Base-by-base conservation (phyloP, 1,140 invertebrate genomes). In the Pseudomyrmex cubaensis region DNA sequence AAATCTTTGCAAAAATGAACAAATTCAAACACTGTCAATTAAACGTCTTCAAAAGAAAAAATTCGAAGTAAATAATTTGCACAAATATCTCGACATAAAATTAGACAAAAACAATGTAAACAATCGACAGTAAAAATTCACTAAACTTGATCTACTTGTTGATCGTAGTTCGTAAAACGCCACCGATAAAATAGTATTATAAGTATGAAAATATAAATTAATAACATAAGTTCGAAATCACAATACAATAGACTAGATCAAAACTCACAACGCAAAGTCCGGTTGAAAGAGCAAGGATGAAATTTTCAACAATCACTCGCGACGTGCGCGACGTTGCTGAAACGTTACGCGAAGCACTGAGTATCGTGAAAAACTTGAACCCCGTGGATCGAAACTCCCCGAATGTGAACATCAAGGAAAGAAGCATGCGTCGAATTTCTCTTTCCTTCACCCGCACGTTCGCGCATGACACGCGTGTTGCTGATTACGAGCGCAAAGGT, bases 361-460 rank as follows among this genome's bases (percentile, higher is more conserved):
- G 73, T 76, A 90, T 88, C 70, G 85, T 25, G 83, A 35, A 77
- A 90, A 86, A 87, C 67, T 87, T 69, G 78, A 56, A 87, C 64
- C 86, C 76, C 61, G 25, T 66, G 59, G 50, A 84, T 87, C 90
- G 85, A 90, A 87, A 90, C 62, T 85, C 85, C 75, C 87, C 76
- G 85, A 85, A 64, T 59, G 9, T 54, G 25, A 46, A 70, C 80
- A 70, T 87, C 85, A 86, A 85, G 87, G 83, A 87, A 90, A 73
- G 91, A 92, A 86, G 88, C 91, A 93, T 93, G 92, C 92, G 91
- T 93, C 89, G 87, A 85, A 84, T 77, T 92, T 90, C 87, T 91
- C 89, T 90, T 91, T 89, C 89, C 88, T 82, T 48, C 87, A 87
- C 87, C 89, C 85, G 78, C 85, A 59, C 74, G 61, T 63, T 67